Percentiles rank a stretch among this genome's conserved stretches.
Evolutionary conservation across 1,140 invertebrate species (phyloP).

Genomic region (Drosophila albomicans): DNA sequence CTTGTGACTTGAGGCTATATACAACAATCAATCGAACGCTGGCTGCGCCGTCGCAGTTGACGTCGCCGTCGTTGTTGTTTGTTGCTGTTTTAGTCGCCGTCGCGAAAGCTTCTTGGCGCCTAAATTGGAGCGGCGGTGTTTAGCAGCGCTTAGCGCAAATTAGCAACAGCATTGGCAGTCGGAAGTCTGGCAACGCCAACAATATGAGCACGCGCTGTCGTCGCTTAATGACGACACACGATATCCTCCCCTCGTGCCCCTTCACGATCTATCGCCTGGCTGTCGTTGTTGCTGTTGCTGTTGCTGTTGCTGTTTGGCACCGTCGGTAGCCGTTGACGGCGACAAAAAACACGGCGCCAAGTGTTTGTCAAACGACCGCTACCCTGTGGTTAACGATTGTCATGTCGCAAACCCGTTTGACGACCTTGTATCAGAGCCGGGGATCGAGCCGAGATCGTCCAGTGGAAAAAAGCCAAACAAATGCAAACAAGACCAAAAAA

Average conservation of each 20-base stretch:
- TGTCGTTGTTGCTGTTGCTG: background rate
- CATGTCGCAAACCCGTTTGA: conserved; percentile 80
- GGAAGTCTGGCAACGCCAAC: conserved; percentile 53
- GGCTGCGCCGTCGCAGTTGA: conserved; percentile 23
- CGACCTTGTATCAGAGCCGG: conserved; percentile 77
- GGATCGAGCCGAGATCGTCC: conserved; percentile 20
- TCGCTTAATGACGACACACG: conserved; percentile 64
- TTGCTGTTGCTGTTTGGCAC: conserved; percentile 9
- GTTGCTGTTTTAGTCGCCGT: conserved; percentile 23
- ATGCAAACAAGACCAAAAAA: conserved; percentile 54
- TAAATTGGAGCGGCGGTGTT: conserved; percentile 78
- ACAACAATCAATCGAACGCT: conserved; percentile 48
- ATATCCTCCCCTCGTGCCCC: conserved; percentile 11
- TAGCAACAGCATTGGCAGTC: conserved; percentile 50
- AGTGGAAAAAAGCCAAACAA: conserved; percentile 67
- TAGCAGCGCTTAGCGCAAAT: conserved; percentile 80
- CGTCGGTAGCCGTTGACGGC: conserved; percentile 67
- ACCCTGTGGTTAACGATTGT: conserved; percentile 71
- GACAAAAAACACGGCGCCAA: conserved; percentile 80
- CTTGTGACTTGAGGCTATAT: conserved; percentile 57
- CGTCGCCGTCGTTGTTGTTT: conserved; percentile 17
- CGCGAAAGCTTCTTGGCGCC: conserved; percentile 67
- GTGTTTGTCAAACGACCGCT: conserved; percentile 81
- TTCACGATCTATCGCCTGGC: background rate
- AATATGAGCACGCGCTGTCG: conserved; percentile 65